Conservation (phyloP, 2,797 vertebrate species). For the Acrossocheilus wenchowensis region DNA sequence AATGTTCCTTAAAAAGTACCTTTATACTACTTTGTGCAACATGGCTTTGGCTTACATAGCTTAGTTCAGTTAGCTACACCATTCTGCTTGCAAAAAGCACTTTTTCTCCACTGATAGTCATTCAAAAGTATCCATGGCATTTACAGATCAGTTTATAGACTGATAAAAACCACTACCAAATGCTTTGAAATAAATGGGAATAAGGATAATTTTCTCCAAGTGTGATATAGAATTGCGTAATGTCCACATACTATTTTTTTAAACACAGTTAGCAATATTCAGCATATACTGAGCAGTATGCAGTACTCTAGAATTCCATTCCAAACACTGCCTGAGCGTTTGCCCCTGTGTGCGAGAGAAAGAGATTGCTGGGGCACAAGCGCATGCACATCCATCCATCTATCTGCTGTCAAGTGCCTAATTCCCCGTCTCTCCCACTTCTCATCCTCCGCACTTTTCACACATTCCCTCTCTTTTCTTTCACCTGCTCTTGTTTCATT, state of each 20-base stretch:
- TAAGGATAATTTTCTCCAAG: not conserved
- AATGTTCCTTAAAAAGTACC: not conserved
- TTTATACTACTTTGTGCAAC: not conserved
- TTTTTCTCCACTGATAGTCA: not conserved
- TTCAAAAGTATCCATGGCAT: not conserved
- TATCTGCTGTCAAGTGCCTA: slow-evolving; percentile 37
- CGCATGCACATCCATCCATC: slow-evolving; percentile 23
- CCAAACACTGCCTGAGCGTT: not conserved
- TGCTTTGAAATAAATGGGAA: not conserved
- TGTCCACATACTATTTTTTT: not conserved
- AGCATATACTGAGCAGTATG: not conserved
- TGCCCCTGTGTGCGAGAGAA: not conserved
- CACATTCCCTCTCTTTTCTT: slow-evolving; percentile 44
- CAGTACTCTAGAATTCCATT: slow-evolving; percentile 3
- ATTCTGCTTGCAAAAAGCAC: not conserved
- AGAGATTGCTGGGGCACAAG: slow-evolving; percentile 12
- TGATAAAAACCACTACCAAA: not conserved
- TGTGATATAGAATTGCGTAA: not conserved
- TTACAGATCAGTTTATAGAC: not conserved
- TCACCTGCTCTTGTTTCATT: slow-evolving; percentile 41
- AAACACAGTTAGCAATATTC: not conserved
- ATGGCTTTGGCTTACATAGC: not conserved
- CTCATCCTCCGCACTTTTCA: slow-evolving; percentile 46
- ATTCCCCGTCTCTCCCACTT: slow-evolving; percentile 53
- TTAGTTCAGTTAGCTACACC: not conserved